Evolutionary conservation across 2,113 vertebrate genomes (phyloP).

Genomic region (Plectropomus leopardus): DNA sequence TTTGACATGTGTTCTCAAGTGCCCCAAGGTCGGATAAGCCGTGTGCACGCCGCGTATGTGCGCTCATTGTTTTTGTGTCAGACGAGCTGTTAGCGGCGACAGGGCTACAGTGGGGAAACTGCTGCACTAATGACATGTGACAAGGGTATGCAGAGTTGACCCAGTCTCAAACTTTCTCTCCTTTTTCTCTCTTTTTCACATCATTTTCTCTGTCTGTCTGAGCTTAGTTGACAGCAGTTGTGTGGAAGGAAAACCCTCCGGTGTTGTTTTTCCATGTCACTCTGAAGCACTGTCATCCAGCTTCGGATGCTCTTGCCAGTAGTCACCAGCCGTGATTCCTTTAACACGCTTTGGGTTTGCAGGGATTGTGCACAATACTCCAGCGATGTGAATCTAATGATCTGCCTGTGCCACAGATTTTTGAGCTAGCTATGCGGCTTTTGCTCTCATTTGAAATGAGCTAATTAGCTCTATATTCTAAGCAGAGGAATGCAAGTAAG

Average conservation of each 20-base stretch:
- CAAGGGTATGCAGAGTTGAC: slow-evolving; percentile 75
- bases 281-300: slow-evolving; percentile 64
- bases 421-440: slow-evolving; percentile 30
- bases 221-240: slow-evolving; percentile 76
- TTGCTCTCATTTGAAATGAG: slow-evolving; percentile 62
- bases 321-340: slow-evolving; percentile 66
- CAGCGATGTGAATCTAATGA: slow-evolving; percentile 41
- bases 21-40: slow-evolving; percentile 41
- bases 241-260: slow-evolving; percentile 66
- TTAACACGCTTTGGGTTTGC: slow-evolving; percentile 58
- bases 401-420: slow-evolving; percentile 47
- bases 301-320: slow-evolving; percentile 57
- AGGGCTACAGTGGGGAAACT: slow-evolving; percentile 56
- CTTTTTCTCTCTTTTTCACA: slow-evolving; percentile 66
- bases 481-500: slow-evolving; percentile 54
- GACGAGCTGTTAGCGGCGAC: slow-evolving; percentile 59
- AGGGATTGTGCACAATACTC: slow-evolving; percentile 31
- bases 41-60: slow-evolving; percentile 7
- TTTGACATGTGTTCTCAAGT: slow-evolving; percentile 41
- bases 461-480: slow-evolving; percentile 56
- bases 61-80: slow-evolving; percentile 59
- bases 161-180: slow-evolving; percentile 76
- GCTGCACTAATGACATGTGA: slow-evolving; percentile 74
- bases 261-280: slow-evolving; percentile 77
- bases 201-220: slow-evolving; percentile 60